A percentile compares a stretch with the other conserved stretches of the same genome.
These are phyloP conservation scores for Gambelia wislizenii DNA, from an alignment of 2,797 vertebrate species.

Conservation along the genomic window DNA sequence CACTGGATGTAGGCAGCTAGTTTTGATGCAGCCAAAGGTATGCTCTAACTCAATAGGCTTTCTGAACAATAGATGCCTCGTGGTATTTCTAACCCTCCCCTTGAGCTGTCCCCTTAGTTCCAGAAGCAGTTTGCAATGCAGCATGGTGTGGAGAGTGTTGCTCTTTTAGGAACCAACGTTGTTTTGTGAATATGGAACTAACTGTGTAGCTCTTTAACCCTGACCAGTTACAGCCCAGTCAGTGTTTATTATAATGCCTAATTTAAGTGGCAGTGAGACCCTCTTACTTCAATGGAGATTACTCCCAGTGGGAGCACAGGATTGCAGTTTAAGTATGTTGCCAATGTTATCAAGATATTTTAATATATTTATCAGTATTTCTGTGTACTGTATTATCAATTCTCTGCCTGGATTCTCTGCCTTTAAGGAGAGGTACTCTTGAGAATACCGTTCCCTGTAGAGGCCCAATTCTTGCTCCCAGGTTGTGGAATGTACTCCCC, in stretches of 20 bases:
- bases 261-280: neutral
- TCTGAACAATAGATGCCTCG: neutral
- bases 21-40: neutral
- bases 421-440: neutral
- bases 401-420: neutral
- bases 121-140: neutral
- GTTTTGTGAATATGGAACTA: neutral
- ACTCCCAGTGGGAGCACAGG: neutral
- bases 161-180: neutral
- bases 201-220: too few species aligned
- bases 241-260: neutral
- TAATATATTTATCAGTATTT: neutral
- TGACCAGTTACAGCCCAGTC: neutral
- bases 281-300: neutral
- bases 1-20: neutral
- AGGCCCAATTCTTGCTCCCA: neutral
- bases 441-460: neutral
- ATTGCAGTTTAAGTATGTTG: neutral
- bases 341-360: neutral
- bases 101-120: neutral
- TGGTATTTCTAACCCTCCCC: neutral
- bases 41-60: neutral
- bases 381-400: neutral
- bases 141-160: rapidly evolving
- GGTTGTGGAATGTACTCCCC: too few species aligned